Base-by-base conservation (phyloP, 2,797 vertebrate species). In the Siniperca undulata region DNA sequence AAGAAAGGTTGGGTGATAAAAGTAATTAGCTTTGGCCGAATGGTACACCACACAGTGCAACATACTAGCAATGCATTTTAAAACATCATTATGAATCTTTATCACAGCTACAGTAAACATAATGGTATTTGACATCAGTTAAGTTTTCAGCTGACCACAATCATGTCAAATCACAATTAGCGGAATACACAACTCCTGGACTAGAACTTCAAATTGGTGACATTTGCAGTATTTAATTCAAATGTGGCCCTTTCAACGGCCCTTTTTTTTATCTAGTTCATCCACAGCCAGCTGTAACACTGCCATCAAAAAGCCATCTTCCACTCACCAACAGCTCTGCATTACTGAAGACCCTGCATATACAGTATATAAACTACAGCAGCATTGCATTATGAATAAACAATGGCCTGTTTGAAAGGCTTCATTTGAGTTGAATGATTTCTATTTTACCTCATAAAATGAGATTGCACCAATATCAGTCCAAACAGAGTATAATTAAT, bases 371-470 rank as follows among this genome's bases (percentile, higher is more conserved):
- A 65, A 67, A 72, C 55, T 6, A 65, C 38, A 61, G 64, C 73
- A 56, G 48, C n/a, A 11, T 12, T 56, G 53, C 67, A 67, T 84
- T 67, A 81, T 59, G 64, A 56, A 86, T 71, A 77, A 84, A 66
- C 73, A 88, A 74, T 52, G 38, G 20, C 16, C 42, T 53, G 12
- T 85, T 74, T 53, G 34, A 81, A 70, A 60, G 74, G 46, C 70
- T 81, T 77, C 46, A 81, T 72, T 66, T 75, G 36, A 78, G 30
- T 38, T 74, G 82, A 85, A 61, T 80, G 69, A 78, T 88, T 84
- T 82, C 30, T 68, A 50, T 86, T 84, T 85, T 76, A 42, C 48
- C 61, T 77, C 48, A 81, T 87, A 80, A 77, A 87, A 88, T 68
- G 7, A 79, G 34, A 81, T 48, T 62, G 30, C 22, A 46, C 17